These are phyloP conservation scores for Drosophila pandora DNA, from an alignment of 1,140 invertebrate genomes.

Conservation along the genomic window DNA sequence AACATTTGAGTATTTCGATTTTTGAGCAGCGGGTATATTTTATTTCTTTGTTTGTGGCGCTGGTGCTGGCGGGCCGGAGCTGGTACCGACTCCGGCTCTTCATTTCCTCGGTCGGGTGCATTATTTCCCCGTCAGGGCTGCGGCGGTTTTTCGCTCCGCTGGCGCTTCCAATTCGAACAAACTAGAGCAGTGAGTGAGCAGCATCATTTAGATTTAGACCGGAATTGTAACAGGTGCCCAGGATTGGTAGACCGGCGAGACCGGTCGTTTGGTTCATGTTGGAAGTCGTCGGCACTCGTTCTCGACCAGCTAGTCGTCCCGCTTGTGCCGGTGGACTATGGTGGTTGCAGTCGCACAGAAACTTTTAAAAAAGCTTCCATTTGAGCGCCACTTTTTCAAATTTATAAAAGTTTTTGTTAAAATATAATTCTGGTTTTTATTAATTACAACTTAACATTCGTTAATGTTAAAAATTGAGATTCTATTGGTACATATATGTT, in stretches of 20 bases:
- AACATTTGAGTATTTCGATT: conserved; percentile 13
- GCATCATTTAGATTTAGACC: conserved; percentile 84
- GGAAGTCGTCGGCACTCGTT: conserved; percentile 8
- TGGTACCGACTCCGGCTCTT: conserved; percentile 29
- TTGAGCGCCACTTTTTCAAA: neutral
- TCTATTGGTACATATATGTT: too few relatives aligned
- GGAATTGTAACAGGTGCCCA: conserved; percentile 80
- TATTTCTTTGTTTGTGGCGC: neutral
- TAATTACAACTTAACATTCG: neutral
- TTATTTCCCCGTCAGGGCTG: conserved; percentile 9
- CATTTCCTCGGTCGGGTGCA: conserved; percentile 9
- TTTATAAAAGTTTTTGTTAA: neutral
- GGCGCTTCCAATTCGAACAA: conserved; percentile 62
- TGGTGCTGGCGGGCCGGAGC: neutral
- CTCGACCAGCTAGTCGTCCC: conserved; percentile 14
- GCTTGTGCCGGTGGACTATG: neutral
- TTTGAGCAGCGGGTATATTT: neutral
- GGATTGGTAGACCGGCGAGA: conserved; percentile 4
- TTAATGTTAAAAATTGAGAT: too few relatives aligned
- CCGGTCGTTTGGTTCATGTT: conserved; percentile 22
- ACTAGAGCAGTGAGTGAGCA: conserved; percentile 79
- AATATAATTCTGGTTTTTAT: neutral
- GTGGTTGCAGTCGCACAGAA: neutral
- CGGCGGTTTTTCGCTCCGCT: conserved; percentile 28
- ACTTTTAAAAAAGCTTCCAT: neutral